Base-by-base conservation (phyloP, 1,140 invertebrate species). In the Ephestia elutella region DNA sequence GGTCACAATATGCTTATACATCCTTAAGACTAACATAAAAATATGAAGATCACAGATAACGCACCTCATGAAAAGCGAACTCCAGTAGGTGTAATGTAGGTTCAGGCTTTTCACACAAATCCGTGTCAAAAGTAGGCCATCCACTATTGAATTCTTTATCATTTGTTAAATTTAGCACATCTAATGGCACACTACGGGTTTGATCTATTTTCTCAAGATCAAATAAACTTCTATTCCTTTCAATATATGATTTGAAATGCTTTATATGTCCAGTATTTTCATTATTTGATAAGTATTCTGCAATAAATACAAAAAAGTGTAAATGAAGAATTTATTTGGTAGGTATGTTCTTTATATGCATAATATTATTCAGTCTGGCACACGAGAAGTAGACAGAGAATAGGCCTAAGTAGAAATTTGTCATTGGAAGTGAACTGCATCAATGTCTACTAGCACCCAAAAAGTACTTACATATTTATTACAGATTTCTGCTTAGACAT, bases 11-110 rank as follows among this genome's bases (percentile, higher is more conserved):
- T n/a, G n/a, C n/a, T n/a, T n/a, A n/a, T n/a, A n/a, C n/a, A n/a
- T n/a, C n/a, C n/a, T n/a, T n/a, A n/a, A n/a, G n/a, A n/a, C n/a
- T n/a, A n/a, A n/a, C n/a, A n/a, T n/a, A n/a, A n/a, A n/a, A n/a
- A 11, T 5, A 32, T 7, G 4, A 7, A 10, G 30, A 9, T 32
- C 30, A 32, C 8, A 7, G 11, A 32, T 11, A 32, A 55, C 21
- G 35, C 66, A 93, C 92, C 83, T 95, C 92, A 89, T 96, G 92
- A 81, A 95, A 91, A 57, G 93, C 93, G 63, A 95, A 86, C 57
- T 93, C 93, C 21, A 96, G 77, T 68, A 92, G 92, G 56, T 91
- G 90, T 20, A 96, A 86, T 44, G 91, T 90, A 62, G 89, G 85
- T 60, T 90, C 89, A 11, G 95, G 93, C 62, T 90, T 91, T 56